Evolutionary conservation across 1,140 invertebrate species (phyloP), one percentile per base, ranked within the genome.

Genomic region (Mesaphorura yosii): DNA sequence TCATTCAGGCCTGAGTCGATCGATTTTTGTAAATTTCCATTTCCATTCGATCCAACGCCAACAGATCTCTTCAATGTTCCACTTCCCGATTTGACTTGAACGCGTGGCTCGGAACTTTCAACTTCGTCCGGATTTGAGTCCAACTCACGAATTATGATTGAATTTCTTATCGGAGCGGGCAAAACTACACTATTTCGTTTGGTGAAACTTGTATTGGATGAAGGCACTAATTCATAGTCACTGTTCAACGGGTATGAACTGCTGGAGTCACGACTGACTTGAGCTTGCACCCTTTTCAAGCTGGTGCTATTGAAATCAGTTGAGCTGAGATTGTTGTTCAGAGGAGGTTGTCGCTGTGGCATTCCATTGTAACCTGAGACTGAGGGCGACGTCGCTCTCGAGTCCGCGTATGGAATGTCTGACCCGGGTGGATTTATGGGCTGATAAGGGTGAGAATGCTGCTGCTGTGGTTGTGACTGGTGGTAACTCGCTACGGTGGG

Each of bases 401-500:
- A 59, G 38, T 62, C 60, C 17, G 55, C 57, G 38, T 62, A 62
- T 7, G 60, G 60, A 27, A 62, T 62, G 44, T 58, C 56, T 26
- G 44, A 46, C 6, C 14, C 7, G 12, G 23, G 5, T 7, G 7
- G 12, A 7, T 51, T 28, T 2, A 54, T 31, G n/a, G 48, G 41
- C 6, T 29, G 46, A n/a, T 20, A 20, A 34, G 31, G 23, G 14
- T 15, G 12, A 10, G n/a, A 34, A 31, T 39, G 51, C 2, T 40
- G 29, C 2, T n/a, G 2, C 0, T 10, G 7, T 12, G 41, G 3
- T n/a, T n/a, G n/a, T n/a, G n/a, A n/a, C n/a, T n/a, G n/a, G n/a
- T n/a, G n/a, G n/a, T n/a, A n/a, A n/a, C n/a, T n/a, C 20, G 39
- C 7, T n/a, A 29, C 12, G 5, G 17, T 17, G 19, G 26, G 25